Base-by-base conservation (phyloP, 2,113 vertebrate species). In the Acrocephalus kingi region DNA sequence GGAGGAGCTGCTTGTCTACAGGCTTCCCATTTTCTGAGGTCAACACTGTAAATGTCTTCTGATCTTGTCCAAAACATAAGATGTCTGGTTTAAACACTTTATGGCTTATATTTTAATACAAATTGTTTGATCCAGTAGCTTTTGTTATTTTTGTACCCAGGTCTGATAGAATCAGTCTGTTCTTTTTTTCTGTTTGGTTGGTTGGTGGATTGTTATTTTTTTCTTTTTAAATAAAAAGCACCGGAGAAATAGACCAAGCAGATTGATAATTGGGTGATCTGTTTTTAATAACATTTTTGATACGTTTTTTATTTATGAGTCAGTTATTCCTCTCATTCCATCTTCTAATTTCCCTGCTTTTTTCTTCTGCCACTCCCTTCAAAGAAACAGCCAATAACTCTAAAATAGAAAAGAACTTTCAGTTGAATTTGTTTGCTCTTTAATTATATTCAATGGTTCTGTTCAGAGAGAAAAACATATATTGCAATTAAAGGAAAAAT, bases 401-500 rank as follows among this genome's bases (percentile, higher is more conserved):
- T 87, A 68, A 87, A 84, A 63, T 35, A 84, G 33, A 82, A 78
- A 89, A 48, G 16, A 72, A 3, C 3, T 91, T 93, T 89, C 74
- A 51, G 20, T 15, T 94, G 41, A 10, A 54, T 89, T 84, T 25
- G 27, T 67, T 71, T 64, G 9, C 3, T 68, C 27, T 91, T 91
- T 66, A 80, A 73, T 82, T 59, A 48, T 33, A 74, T 45, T 58
- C 23, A 68, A 18, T 6, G 72, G 62, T 58, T 93, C 20, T 31
- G 5, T 46, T 79, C 4, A 25, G 55, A 79, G 20, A 61, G 7
- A 54, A 91, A 92, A 55, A 9, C 8, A 43, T 67, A 64, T 49
- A 76, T 58, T 80, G 15, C 43, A 88, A 84, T 80, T 73, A 78
- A 93, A 96, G 80, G 25, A 86, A 92, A 87, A 89, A 74, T 45